phyloP scores from a whole-genome alignment of 2,113 vertebrate species.

The Podarcis muralis region DNA sequence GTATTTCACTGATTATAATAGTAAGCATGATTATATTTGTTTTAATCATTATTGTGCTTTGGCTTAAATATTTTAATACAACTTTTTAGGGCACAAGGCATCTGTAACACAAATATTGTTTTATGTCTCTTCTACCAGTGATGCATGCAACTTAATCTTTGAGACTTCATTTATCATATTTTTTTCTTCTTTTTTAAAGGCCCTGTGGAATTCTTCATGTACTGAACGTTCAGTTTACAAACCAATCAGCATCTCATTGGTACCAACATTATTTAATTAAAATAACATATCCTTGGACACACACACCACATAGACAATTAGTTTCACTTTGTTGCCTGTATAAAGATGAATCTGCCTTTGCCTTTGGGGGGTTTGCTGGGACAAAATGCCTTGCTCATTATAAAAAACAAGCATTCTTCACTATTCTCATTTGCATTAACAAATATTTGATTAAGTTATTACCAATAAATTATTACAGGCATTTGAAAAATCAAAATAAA shows the following conservation, averaged over 20 bases:
- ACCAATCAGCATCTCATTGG: slow-evolving; percentile 75
- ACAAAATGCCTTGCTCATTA: slow-evolving; percentile 30
- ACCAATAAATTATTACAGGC: slow-evolving; percentile 55
- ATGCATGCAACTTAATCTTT: slow-evolving; percentile 52
- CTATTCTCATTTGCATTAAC: slow-evolving; percentile 36
- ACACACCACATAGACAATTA: slow-evolving; percentile 50
- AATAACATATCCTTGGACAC: slow-evolving; percentile 60
- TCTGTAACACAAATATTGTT: slow-evolving; percentile 39
- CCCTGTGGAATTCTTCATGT: slow-evolving; percentile 80
- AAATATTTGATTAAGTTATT: slow-evolving; percentile 29
- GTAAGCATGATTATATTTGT: not conserved
- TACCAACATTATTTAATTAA: slow-evolving; percentile 75
- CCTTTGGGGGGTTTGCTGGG: slow-evolving; percentile 23
- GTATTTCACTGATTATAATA: not conserved
- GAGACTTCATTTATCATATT: slow-evolving; percentile 68
- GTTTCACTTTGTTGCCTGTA: slow-evolving; percentile 60
- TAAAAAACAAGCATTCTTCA: slow-evolving; percentile 33
- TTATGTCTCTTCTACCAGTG: slow-evolving; percentile 57
- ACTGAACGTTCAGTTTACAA: slow-evolving; percentile 82
- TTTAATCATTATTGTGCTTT: not conserved
- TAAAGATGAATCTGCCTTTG: slow-evolving; percentile 58
- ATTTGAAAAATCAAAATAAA: slow-evolving; percentile 55
- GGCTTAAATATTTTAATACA: not conserved
- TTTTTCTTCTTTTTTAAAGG: slow-evolving; percentile 72
- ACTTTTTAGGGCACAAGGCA: slow-evolving; percentile 16